Evolutionary conservation across 2,113 vertebrate genomes (phyloP).

Genomic region (Sander vitreus): DNA sequence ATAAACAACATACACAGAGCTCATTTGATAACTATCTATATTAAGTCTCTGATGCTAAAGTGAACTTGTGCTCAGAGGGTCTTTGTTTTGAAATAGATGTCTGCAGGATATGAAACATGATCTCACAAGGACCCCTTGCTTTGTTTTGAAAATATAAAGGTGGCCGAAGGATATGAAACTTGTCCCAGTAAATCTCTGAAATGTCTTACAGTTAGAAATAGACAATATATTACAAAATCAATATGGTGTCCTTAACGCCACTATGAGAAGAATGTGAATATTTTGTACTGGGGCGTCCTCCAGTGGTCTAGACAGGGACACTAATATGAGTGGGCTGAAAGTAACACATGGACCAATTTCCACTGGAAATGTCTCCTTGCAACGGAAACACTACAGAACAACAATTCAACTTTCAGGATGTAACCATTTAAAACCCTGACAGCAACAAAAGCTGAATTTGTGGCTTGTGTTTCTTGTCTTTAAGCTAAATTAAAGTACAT

Average conservation of each 20-base stretch:
- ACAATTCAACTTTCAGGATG: neutral
- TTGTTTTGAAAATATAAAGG: constrained; percentile 3
- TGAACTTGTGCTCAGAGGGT: constrained; percentile 30
- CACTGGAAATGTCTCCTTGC: neutral
- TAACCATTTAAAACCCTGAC: neutral
- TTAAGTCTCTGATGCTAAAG: constrained; percentile 2
- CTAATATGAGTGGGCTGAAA: neutral
- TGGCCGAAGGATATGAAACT: neutral
- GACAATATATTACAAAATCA: constrained; percentile 7
- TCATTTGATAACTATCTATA: constrained; percentile 1
- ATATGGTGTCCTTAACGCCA: neutral
- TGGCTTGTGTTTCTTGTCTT: neutral
- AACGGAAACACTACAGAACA: neutral
- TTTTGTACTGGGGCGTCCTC: constrained; percentile 13
- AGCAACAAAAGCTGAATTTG: constrained; percentile 3
- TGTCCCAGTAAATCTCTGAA: neutral
- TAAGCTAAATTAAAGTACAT: neutral
- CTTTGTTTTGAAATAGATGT: neutral
- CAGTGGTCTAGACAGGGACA: neutral
- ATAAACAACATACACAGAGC: constrained; percentile 33
- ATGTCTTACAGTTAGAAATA: neutral
- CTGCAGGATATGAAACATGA: neutral
- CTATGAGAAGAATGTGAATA: neutral
- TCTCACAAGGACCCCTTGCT: neutral
- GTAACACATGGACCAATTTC: neutral